Evolutionary conservation across 2,797 vertebrate species (phyloP), one percentile per base, ranked within the genome.

Genomic region (Amazona ochrocephala): DNA sequence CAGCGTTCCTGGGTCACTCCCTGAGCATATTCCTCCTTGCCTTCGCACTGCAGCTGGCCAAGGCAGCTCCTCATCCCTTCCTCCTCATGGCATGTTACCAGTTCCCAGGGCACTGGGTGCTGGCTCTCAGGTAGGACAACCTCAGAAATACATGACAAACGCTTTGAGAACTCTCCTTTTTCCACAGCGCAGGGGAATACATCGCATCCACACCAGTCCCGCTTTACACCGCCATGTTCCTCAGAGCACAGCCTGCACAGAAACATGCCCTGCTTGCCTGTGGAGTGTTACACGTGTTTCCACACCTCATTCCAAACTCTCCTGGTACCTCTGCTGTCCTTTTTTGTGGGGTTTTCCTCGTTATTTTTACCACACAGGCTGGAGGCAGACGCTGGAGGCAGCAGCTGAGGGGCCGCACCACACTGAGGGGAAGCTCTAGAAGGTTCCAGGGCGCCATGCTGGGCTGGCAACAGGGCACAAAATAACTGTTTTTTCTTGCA

Each of bases 141-240:
- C 45, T 53, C 66, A 66, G 17, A 70, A 54, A 66, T 5, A 44
- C 75, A 44, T 0, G 0, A 32, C 14, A 66, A 85, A 74, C 1
- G 0, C 15, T 71, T 64, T 32, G 29, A 76, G 11, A 47, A 58
- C 37, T 89, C 66, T 8, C 17, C 23, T 19, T 56, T 90, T 77
- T 9, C 12, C n/a, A 29, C 29, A 23, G 4, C 4, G 4, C 18
- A 65, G 7, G 8, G 5, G 13, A 29, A 74, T 47, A 50, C 9
- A 13, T 3, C 0, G 0, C 22, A 32, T 22, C 26, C 26, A 10
- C 0, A 1, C 2, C 0, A 0, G 10, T 37, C 11, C 15, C 19
- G 6, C 11, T 10, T 32, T 17, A 58, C 11, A 1, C 18, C 1
- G 0, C 23, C 23, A 8, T 13, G 29, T 37, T 80, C 27, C 34